Base-by-base conservation (phyloP, 2,888 invertebrate genomes). In the Drosophila maculinotata region DNA sequence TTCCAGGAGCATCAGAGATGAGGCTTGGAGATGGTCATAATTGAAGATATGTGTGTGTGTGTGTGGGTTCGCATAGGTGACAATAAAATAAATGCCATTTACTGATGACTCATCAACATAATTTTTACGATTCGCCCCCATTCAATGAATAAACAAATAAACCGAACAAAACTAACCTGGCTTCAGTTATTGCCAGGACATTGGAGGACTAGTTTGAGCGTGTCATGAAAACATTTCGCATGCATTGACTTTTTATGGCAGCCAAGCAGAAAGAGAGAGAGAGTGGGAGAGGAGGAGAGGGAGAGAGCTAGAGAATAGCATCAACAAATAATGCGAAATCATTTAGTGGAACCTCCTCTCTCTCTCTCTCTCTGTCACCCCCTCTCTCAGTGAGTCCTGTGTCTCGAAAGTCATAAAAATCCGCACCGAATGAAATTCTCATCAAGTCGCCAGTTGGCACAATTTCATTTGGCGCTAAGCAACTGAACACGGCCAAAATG, bases 71-170 rank as follows among this genome's bases (percentile, higher is more conserved):
- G 39, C 70, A 60, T 60, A 73, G 73, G 71, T 69, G 78, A 74
- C 79, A 81, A 83, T 87, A 88, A 88, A 87, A 88, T 81, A 79
- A 87, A 88, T 89, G 79, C 71, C 73, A 77, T 85, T 70, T 84
- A 87, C 74, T 88, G 88, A 88, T 88, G 88, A 88, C 70, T 89
- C 89, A 88, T 88, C 89, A 88, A 86, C 86, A 87, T 88, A 81
- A 85, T 79, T 88, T 87, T 87, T 85, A 84, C 87, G 86, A 75
- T 76, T 76, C 69, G 73, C 69, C 59, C 71, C 76, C 62, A 78
- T 88, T 88, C 88, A 79, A 87, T 87, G 83, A 85, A 88, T 83
- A 87, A 88, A 81, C 78, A 88, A 88, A 88, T 87, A 85, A 76
- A 77, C 72, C 59, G 77, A 64, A 63, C 49, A 35, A 42, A 68